phyloP scores from a whole-genome alignment of 2,113 vertebrate species.

The Centropus bengalensis region DNA sequence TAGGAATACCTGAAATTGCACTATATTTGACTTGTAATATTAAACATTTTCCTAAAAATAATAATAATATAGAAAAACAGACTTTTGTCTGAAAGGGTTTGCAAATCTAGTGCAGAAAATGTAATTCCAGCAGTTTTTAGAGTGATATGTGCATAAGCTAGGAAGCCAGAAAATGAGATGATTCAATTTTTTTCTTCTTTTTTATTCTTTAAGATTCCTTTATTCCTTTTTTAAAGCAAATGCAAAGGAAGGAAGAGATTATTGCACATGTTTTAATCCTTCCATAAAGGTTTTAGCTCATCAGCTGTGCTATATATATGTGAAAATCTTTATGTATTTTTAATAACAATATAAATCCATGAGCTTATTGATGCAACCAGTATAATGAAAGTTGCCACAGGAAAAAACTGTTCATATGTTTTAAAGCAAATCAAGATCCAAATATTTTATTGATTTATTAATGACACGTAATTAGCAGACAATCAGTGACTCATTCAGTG shows the following conservation, averaged over 20 bases:
- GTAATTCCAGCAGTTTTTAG: background rate
- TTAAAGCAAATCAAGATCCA: background rate
- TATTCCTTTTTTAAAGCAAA: background rate
- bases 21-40: background rate
- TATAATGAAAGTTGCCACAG: background rate
- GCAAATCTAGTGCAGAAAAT: background rate
- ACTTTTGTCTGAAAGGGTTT: background rate
- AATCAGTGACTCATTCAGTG: background rate
- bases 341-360: background rate
- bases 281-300: background rate
- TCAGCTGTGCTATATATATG: background rate
- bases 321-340: background rate
- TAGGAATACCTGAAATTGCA: background rate
- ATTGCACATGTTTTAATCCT: background rate
- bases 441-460: background rate
- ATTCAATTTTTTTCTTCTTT: too few relatives aligned
- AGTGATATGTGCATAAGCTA: background rate
- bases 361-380: background rate
- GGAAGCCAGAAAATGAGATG: background rate
- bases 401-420: background rate
- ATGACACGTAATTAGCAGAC: background rate
- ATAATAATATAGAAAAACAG: background rate
- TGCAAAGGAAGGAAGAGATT: background rate
- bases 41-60: background rate
- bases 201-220: background rate